Evolutionary conservation across 2,888 invertebrate genomes (phyloP), one percentile per base, ranked within the genome.

Genomic region (Anorthoa munda): DNA sequence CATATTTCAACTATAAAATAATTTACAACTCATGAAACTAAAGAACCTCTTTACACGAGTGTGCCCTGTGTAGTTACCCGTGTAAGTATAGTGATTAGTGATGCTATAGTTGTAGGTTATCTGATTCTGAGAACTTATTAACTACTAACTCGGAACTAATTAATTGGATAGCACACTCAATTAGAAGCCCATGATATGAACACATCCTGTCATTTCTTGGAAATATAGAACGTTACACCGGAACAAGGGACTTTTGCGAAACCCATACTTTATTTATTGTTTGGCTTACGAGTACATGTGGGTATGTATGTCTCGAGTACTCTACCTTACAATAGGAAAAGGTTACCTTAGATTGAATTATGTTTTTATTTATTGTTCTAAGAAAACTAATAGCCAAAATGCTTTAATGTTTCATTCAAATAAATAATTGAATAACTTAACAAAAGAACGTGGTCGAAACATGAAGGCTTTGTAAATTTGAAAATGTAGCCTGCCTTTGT

Each of bases 371-470:
- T 21, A 55, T 5, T 51, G 13, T 46, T 72, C 0, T 31, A 46
- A 78, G 68, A 63, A 26, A 13, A n/a, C 9, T n/a, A 50, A 75
- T 58, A 53, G 26, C n/a, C 72, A 50, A 53, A 78, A 71, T 61
- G 18, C 31, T 31, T 59, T 56, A 67, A 72, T 67, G 68, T 69
- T 69, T 69, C 31, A 63, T n/a, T 66, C 50, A 64, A 78, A 69
- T 53, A 77, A 65, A 75, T 67, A 80, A 74, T 80, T 81, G 66
- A 66, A 82, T 72, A 64, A 15, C n/a, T 21, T 53, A 77, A 86
- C 72, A 85, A 86, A 83, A 61, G 59, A 65, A 72, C 66, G 63
- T 68, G 70, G 53, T 75, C 63, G 56, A 74, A 74, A 70, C 45
- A 73, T 71, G 72, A 58, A 53, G 18, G 45, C 71, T 72, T 51